Conservation (phyloP, 2,113 vertebrate genomes). For the Cephalopterus ornatus region DNA sequence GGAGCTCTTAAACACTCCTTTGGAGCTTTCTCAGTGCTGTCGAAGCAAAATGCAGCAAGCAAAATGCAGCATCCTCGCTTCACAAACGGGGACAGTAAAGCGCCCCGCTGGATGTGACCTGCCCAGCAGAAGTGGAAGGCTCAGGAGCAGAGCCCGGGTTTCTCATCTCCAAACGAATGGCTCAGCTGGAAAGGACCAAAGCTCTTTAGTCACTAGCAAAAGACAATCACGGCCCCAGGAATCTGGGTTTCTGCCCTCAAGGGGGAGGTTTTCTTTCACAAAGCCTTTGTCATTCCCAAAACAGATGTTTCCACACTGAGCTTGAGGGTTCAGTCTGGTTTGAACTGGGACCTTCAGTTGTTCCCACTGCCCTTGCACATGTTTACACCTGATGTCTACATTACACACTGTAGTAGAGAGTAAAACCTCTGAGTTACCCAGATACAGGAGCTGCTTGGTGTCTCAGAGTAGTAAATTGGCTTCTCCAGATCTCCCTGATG, state of each 20-base stretch:
- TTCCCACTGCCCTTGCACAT: neutral
- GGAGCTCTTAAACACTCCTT: neutral
- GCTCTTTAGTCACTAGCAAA: neutral
- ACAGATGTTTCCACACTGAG: no score
- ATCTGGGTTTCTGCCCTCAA: neutral
- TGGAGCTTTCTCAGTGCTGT: neutral
- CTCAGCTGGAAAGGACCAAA: neutral
- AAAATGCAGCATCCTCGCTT: neutral
- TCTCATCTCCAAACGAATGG: neutral
- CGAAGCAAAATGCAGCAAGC: neutral
- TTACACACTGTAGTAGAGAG: no score
- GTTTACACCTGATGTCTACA: rapidly evolving
- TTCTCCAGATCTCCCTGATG: neutral
- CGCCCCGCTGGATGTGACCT: neutral
- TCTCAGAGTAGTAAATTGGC: neutral
- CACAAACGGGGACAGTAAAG: neutral
- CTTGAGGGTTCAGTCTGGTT: neutral
- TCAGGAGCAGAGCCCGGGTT: neutral
- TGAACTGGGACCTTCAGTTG: neutral
- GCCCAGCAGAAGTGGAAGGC: neutral
- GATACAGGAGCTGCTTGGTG: neutral
- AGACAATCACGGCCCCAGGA: neutral
- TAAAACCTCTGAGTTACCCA: neutral
- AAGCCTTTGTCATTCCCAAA: neutral
- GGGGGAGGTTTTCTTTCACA: neutral